Evolutionary conservation across 2,888 invertebrate species (phyloP), one percentile per base, ranked within the genome.

Genomic region (Sarcophaga rosellei): DNA sequence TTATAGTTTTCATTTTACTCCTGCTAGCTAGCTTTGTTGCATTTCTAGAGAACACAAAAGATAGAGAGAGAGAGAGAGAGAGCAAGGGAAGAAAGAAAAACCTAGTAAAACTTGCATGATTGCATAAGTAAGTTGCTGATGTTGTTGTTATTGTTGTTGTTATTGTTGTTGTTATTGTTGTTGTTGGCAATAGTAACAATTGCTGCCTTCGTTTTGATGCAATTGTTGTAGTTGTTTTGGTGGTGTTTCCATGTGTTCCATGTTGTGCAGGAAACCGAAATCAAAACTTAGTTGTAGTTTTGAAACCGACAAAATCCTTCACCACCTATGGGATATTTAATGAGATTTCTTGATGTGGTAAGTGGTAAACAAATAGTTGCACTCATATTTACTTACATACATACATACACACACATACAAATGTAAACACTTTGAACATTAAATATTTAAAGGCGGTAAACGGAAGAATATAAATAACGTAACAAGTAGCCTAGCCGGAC

Each of bases 241-340:
- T 61, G 23, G 23, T 74, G 66, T 63, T 81, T 57, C 45, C 65
- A 66, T n/a, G 4, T 35, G 8, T 35, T 35, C 35, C 35, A 35
- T 35, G 35, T 35, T 35, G 35, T 35, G 35, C 35, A 57, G 75
- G 21, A 72, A 76, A 76, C 44, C 69, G 57, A 74, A 78, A 74
- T 83, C 74, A 66, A 80, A 80, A 80, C 72, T 80, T 73, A 66
- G 65, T 72, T 73, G 23, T 62, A 70, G 25, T 76, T 23, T 23
- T 23, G 17, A 53, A 73, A 61, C 73, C 73, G 47, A 80, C 15
- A 47, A 72, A 57, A 65, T 23, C 6, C 66, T 65, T 57, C 20
- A 45, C 63, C 70, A 84, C 79, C 78, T 75, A 57, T 65, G 74
- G 84, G 79, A 79, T 84, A 75, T 79, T 70, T 84, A 84, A 84